A percentile compares a stretch with the other conserved stretches of the same genome.
phyloP scores from a whole-genome alignment of 2,888 invertebrate species.

The Thyatira batis region DNA sequence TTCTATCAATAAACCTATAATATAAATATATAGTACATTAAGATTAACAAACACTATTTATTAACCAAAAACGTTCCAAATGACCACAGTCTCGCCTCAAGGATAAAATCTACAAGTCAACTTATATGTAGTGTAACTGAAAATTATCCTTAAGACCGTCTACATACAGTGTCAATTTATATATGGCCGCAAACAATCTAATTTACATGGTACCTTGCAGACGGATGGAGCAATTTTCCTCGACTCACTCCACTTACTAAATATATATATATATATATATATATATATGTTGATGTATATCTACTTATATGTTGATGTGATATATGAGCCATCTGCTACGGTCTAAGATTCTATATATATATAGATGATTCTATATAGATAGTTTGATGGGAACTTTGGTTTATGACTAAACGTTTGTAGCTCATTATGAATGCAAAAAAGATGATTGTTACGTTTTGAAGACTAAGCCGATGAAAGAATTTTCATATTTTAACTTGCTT shows the following conservation, averaged over 20 bases:
- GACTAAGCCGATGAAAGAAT: no score
- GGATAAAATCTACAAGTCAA: neutral
- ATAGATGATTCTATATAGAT: neutral
- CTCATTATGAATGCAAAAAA: no score
- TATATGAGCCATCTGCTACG: neutral
- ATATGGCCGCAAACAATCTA: slow-evolving; percentile 62
- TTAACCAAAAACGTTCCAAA: neutral
- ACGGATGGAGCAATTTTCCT: slow-evolving; percentile 61
- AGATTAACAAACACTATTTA: no score
- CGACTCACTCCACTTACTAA: slow-evolving; percentile 51
- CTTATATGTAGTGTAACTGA: neutral
- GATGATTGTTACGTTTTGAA: no score
- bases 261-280: slow-evolving; percentile 39
- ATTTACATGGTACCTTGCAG: slow-evolving; percentile 58
- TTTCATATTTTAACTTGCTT: no score
- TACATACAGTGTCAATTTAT: slow-evolving; percentile 53
- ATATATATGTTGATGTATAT: slow-evolving; percentile 29
- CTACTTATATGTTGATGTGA: slow-evolving; percentile 22
- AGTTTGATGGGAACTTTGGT: neutral
- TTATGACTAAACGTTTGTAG: no score
- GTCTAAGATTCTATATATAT: neutral
- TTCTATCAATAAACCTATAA: no score
- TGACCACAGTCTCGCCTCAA: neutral
- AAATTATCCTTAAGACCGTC: slow-evolving; percentile 18
- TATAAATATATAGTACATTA: no score